A percentile compares a stretch with the other conserved stretches of the same genome.
Evolutionary conservation across 1,140 invertebrate genomes (phyloP).

Genomic region (Drosophila malerkotliana): DNA sequence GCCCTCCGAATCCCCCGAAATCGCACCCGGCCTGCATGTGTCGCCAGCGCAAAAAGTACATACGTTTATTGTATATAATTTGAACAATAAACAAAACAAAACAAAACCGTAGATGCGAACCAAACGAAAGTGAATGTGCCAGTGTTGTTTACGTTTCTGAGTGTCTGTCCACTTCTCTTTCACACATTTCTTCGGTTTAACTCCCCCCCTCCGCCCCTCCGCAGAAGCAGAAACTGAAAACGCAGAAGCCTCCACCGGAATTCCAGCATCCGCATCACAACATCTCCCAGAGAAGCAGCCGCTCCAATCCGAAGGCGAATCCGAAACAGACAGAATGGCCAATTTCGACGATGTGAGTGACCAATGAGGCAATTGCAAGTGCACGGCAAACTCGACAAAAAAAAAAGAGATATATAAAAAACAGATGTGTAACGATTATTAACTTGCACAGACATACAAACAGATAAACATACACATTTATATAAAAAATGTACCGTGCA

Average conservation of each 20-base stretch:
- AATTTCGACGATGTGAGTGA: conserved; percentile 83
- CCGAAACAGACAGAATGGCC: conserved; percentile 72
- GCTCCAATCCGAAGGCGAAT: not conserved
- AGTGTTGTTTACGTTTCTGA: conserved; percentile 41
- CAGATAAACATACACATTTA: conserved; percentile 26
- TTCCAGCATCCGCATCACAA: conserved; percentile 31
- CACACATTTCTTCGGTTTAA: conserved; percentile 24
- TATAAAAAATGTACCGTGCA: conserved; percentile 42
- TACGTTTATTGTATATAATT: conserved; percentile 15
- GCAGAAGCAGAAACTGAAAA: conserved; percentile 75
- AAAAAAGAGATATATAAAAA: conserved; percentile 11
- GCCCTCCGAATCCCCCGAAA: not conserved
- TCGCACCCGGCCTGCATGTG: conserved; percentile 1
- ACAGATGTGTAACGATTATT: conserved; percentile 62
- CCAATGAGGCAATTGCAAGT: conserved; percentile 44
- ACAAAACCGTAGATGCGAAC: conserved; percentile 23
- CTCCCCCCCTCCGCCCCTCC: conserved; percentile 15
- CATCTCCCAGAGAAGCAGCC: conserved; percentile 17
- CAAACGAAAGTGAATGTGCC: conserved; percentile 46
- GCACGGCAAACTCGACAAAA: conserved; percentile 32
- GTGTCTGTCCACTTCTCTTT: conserved; percentile 23
- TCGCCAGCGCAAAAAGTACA: conserved; percentile 23
- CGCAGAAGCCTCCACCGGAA: conserved; percentile 45
- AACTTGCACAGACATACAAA: conserved; percentile 15
- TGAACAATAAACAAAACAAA: conserved; percentile 38